Evolutionary conservation across 2,113 vertebrate species (phyloP).

Genomic region (Halcyon malimbica): DNA sequence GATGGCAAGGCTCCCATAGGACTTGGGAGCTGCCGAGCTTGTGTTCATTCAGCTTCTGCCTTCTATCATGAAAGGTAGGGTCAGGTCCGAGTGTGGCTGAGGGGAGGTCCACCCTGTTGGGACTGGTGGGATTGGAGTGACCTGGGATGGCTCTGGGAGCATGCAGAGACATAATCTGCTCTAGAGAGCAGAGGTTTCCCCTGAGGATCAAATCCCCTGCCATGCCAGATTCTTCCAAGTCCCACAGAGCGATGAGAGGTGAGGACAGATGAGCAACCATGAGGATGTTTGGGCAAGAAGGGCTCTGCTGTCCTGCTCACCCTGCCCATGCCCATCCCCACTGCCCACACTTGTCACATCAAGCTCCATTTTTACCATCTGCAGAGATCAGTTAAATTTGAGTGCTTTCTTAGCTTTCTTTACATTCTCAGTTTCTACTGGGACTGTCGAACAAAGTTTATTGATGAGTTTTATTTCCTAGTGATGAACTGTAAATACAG

Average conservation of each 20-base stretch:
- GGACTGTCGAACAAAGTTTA: too few species aligned
- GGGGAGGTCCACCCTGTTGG: rapidly evolving
- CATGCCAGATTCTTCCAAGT: background rate
- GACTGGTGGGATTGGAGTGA: background rate
- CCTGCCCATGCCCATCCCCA: background rate
- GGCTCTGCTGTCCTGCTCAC: background rate
- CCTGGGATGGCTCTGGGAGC: background rate
- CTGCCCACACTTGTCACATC: background rate
- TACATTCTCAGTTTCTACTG: too few species aligned
- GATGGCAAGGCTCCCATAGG: background rate
- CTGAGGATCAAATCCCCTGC: background rate
- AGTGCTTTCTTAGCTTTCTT: conserved; percentile 21
- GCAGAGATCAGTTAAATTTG: background rate
- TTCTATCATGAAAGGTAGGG: rapidly evolving
- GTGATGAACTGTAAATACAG: too few species aligned
- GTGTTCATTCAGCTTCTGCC: background rate
- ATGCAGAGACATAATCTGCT: background rate
- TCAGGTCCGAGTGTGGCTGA: background rate
- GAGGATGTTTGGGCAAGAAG: background rate
- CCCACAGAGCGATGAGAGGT: rapidly evolving
- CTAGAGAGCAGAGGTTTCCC: background rate
- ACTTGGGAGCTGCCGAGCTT: background rate
- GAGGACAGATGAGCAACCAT: background rate
- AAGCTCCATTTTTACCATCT: conserved; percentile 6
- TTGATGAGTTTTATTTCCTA: too few species aligned